A percentile compares a stretch with the other conserved stretches of the same genome.
Evolutionary conservation across 2,113 vertebrate genomes (phyloP).

Genomic region (Pterocles gutturalis): DNA sequence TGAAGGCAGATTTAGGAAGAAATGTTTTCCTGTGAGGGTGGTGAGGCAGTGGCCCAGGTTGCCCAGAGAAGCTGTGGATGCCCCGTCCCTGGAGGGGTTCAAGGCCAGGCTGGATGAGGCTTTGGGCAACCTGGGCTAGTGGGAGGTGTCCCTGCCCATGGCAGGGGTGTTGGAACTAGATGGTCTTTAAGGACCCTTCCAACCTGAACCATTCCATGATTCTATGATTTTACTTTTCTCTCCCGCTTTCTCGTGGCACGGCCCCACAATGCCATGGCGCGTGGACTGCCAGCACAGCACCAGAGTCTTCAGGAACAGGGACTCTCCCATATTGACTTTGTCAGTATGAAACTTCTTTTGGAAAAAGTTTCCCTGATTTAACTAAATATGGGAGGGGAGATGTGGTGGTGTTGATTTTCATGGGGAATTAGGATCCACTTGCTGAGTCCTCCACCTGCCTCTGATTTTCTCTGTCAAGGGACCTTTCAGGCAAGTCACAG

Average conservation of each 20-base stretch:
- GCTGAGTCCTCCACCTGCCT: neutral
- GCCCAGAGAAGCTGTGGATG: too few species aligned
- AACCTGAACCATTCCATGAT: too few species aligned
- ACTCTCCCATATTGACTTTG: accelerated
- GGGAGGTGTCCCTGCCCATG: too few species aligned
- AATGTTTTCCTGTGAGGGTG: too few species aligned
- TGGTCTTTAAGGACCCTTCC: too few species aligned
- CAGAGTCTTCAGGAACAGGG: too few species aligned
- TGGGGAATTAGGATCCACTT: neutral
- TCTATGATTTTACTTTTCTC: neutral
- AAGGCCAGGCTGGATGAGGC: too few species aligned
- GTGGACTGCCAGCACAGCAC: neutral
- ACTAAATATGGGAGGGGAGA: neutral
- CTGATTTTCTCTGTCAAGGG: neutral
- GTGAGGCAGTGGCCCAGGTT: too few species aligned
- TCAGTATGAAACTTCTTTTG: neutral
- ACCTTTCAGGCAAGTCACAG: neutral
- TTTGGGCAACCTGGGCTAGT: too few species aligned
- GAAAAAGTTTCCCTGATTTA: neutral
- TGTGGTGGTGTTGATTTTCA: neutral
- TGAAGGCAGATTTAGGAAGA: neutral
- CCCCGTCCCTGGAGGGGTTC: too few species aligned
- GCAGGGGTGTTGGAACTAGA: too few species aligned
- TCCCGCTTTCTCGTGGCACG: neutral
- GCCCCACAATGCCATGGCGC: neutral